Conservation (phyloP, 1,140 invertebrate species). For the Rhagoletis zephyria region DNA sequence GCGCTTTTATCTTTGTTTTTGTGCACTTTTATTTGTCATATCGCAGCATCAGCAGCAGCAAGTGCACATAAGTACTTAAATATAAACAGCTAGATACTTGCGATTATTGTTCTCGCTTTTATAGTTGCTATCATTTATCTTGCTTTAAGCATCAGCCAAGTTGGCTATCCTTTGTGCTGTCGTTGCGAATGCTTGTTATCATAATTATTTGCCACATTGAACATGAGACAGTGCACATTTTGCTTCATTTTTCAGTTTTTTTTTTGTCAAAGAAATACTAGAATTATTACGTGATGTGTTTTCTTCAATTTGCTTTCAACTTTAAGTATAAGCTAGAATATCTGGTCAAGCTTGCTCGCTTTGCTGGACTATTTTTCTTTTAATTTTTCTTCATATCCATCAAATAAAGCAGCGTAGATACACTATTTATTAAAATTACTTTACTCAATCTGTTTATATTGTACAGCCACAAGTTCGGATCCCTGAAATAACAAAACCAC, state of each 20-base stretch:
- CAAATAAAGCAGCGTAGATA: too few species aligned
- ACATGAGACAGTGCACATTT: background rate
- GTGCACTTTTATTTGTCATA: background rate
- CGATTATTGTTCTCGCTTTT: slow-evolving; percentile 16
- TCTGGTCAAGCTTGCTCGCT: too few species aligned
- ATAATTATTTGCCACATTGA: background rate
- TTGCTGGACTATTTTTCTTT: too few species aligned
- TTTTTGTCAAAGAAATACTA: too few species aligned
- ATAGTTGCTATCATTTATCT: background rate
- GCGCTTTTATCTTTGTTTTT: background rate
- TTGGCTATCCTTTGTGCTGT: background rate
- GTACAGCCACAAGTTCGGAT: background rate
- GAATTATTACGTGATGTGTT: too few species aligned
- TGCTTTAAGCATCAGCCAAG: background rate
- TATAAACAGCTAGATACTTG: slow-evolving; percentile 19
- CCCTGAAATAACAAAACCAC: background rate
- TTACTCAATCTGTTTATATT: too few species aligned
- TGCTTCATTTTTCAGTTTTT: too few species aligned
- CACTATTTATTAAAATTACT: too few species aligned
- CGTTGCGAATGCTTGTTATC: background rate
- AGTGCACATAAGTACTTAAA: background rate
- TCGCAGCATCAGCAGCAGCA: background rate
- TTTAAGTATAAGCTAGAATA: too few species aligned
- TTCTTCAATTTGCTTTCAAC: too few species aligned
- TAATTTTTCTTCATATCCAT: too few species aligned